Evolutionary conservation across 1,140 invertebrate species (phyloP).

Genomic region (Hyles vespertilio): DNA sequence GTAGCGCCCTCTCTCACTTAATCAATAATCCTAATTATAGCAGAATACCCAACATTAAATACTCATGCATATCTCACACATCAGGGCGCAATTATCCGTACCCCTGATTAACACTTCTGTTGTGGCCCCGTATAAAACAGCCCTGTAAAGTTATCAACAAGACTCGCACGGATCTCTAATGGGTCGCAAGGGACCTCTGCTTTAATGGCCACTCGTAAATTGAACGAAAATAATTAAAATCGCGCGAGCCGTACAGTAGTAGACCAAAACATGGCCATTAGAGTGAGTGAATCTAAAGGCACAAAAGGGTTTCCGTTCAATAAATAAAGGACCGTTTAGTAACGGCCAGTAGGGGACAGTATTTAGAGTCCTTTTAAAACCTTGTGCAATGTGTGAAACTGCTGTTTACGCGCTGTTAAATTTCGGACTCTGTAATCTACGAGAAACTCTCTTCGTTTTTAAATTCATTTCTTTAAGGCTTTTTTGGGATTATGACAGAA

Average conservation of each 20-base stretch:
- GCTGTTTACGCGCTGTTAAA: too few relatives aligned
- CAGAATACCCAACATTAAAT: too few relatives aligned
- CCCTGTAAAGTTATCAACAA: conserved; percentile 69
- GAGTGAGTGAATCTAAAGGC: conserved; percentile 41
- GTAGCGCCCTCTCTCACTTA: too few relatives aligned
- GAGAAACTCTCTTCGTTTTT: too few relatives aligned
- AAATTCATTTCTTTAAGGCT: too few relatives aligned
- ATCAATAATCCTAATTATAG: too few relatives aligned
- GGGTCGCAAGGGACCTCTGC: conserved; percentile 58
- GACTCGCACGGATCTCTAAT: conserved; percentile 60
- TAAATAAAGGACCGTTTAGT: conserved; percentile 47
- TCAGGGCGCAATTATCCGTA: conserved; percentile 17
- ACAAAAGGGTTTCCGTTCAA: conserved; percentile 60
- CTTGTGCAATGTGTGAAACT: background rate
- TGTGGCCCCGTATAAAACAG: conserved; percentile 53
- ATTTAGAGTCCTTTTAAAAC: conserved; percentile 1
- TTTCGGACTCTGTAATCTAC: too few relatives aligned
- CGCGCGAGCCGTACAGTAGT: conserved; percentile 44
- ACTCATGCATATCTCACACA: conserved; percentile 31
- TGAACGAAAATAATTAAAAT: conserved; percentile 75
- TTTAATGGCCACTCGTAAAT: conserved; percentile 73
- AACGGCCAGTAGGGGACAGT: background rate
- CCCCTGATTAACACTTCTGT: conserved; percentile 46
- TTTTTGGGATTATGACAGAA: too few relatives aligned
- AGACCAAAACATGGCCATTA: conserved; percentile 71